Conservation (phyloP, 2,888 invertebrate genomes). For the Helobdella robusta region DNA sequence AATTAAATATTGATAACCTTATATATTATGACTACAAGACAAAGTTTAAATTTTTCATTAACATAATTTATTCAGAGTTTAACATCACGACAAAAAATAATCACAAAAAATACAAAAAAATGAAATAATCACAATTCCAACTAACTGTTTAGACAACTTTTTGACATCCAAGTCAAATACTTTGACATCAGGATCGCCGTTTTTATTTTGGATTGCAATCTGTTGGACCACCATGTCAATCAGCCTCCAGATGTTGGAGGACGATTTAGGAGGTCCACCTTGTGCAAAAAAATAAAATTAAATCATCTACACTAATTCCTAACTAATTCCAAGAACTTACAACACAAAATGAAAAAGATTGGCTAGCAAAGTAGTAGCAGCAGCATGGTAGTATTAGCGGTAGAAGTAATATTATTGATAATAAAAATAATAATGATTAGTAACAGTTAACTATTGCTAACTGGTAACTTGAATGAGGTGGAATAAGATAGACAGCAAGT, state of each 20-base stretch:
- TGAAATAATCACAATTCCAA: slow-evolving; percentile 36
- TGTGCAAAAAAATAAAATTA: too few species aligned
- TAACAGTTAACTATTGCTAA: too few species aligned
- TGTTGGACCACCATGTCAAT: slow-evolving; percentile 90
- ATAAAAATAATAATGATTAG: slow-evolving; percentile 52
- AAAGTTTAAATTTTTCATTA: too few species aligned
- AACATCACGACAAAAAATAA: neutral
- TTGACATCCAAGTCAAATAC: slow-evolving; percentile 80
- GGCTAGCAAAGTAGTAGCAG: neutral
- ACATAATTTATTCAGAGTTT: too few species aligned
- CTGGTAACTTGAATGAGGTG: slow-evolving; percentile 75
- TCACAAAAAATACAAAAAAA: neutral
- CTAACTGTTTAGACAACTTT: slow-evolving; percentile 69
- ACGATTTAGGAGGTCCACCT: too few species aligned
- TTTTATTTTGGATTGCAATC: slow-evolving; percentile 71
- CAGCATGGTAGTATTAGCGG: neutral
- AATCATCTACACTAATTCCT: too few species aligned
- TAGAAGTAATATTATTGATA: neutral
- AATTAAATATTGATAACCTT: too few species aligned
- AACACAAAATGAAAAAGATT: neutral
- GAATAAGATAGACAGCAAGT: slow-evolving; percentile 77
- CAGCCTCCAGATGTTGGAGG: too few species aligned
- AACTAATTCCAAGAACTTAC: too few species aligned
- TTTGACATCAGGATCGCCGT: slow-evolving; percentile 70
- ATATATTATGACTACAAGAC: too few species aligned